Conservation (phyloP, 1,140 invertebrate species). For the Listronotus oregonensis region DNA sequence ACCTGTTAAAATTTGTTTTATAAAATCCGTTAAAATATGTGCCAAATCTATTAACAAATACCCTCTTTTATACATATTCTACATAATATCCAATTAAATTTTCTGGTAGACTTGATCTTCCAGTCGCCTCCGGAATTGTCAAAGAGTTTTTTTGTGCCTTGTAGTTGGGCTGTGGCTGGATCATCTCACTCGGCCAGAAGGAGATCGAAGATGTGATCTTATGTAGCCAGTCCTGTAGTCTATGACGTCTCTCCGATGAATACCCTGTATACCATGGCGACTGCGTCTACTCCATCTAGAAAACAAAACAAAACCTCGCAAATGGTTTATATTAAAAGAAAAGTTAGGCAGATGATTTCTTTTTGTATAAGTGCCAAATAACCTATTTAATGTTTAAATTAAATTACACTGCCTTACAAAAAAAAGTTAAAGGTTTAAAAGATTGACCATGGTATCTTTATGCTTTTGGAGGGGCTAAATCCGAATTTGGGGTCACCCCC, state of each 20-base stretch:
- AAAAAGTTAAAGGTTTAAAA: no score
- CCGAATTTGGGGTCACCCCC: no score
- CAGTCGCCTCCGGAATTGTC: slow-evolving; percentile 12
- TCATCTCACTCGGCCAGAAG: slow-evolving; percentile 84
- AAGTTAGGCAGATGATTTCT: no score
- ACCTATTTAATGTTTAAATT: no score
- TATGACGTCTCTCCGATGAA: slow-evolving; percentile 67
- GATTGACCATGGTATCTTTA: no score
- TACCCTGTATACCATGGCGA: slow-evolving; percentile 65
- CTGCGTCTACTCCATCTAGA: slow-evolving; percentile 70
- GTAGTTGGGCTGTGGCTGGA: slow-evolving; percentile 51
- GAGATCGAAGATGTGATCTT: slow-evolving; percentile 84
- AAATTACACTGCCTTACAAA: no score
- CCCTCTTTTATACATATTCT: slow-evolving; percentile 1
- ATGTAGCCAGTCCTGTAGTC: slow-evolving; percentile 90
- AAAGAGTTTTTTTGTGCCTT: slow-evolving; percentile 26
- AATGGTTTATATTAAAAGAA: no score
- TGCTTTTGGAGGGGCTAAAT: no score
- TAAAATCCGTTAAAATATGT: no score
- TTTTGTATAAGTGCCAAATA: no score
- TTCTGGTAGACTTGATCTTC: slow-evolving; percentile 28
- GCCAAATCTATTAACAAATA: no score
- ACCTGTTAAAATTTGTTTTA: no score
- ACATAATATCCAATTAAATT: slow-evolving; percentile 26
- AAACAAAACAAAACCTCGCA: not conserved